Evolutionary conservation across 2,888 invertebrate genomes (phyloP).

Genomic region (Drosophila helvetica): DNA sequence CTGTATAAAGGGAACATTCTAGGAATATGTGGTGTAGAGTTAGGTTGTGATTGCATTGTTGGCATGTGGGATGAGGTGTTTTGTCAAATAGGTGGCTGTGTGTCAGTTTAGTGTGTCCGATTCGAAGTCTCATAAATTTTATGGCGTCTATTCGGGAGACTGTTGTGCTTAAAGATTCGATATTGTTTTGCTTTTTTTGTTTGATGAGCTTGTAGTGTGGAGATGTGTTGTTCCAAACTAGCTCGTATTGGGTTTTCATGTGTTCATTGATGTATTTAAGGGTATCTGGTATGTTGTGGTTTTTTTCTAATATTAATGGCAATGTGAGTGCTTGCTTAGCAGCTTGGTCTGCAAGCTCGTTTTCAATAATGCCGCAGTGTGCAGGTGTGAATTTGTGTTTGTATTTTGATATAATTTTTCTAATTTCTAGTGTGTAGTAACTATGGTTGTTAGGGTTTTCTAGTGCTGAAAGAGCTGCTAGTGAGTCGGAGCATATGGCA

Average conservation of each 20-base stretch:
- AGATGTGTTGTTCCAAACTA: conserved; percentile 12
- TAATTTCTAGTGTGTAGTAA: conserved; percentile 7
- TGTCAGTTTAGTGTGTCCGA: neutral
- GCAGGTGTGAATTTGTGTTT: conserved; percentile 1
- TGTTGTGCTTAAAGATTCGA: neutral
- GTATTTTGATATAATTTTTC: neutral
- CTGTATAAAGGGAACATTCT: neutral
- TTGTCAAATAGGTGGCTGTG: neutral
- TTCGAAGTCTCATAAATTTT: conserved; percentile 1
- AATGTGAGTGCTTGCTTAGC: conserved; percentile 2
- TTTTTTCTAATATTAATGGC: conserved; percentile 1
- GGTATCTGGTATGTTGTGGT: too few species aligned
- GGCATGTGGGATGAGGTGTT: neutral
- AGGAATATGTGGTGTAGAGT: conserved; percentile 5
- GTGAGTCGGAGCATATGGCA: conserved; percentile 13
- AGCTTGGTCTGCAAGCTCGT: too few species aligned
- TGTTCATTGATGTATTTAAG: neutral
- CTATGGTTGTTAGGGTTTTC: conserved; percentile 4
- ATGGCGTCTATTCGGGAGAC: conserved; percentile 6
- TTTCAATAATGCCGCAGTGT: conserved; percentile 6
- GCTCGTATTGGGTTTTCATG: neutral
- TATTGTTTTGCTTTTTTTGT: neutral
- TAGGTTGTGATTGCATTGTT: neutral
- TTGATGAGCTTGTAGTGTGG: conserved; percentile 6
- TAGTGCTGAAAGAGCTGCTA: conserved; percentile 1